phyloP scores from a whole-genome alignment of 1,140 invertebrate species.

The Achroia grisella region DNA sequence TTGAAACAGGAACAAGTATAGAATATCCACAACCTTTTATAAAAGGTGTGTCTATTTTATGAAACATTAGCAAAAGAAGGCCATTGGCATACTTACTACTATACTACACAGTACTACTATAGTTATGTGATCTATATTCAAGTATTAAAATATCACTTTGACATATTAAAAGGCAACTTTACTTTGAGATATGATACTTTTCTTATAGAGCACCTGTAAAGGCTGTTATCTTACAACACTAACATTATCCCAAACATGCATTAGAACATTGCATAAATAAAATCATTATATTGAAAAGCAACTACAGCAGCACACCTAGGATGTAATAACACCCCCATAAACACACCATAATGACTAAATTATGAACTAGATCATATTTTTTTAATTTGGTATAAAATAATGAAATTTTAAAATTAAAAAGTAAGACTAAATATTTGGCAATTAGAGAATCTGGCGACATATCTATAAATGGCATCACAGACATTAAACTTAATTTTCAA shows the following conservation, averaged over 20 bases:
- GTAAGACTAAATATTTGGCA: constrained; percentile 70
- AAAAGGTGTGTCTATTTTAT: neutral
- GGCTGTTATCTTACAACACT: constrained; percentile 49
- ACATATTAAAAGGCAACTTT: constrained; percentile 73
- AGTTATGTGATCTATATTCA: constrained; percentile 60
- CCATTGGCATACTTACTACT: too few species aligned
- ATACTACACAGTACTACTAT: constrained; percentile 44
- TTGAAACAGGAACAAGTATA: constrained; percentile 58
- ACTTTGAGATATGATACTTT: constrained; percentile 66
- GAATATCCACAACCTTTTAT: neutral
- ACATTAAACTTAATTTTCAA: too few species aligned
- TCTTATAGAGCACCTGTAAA: constrained; percentile 63
- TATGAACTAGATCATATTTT: constrained; percentile 67
- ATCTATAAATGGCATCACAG: constrained; percentile 32
- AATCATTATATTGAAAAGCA: constrained; percentile 53
- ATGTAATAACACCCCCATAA: constrained; percentile 51
- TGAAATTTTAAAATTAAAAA: constrained; percentile 49
- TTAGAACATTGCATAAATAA: constrained; percentile 54
- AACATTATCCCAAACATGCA: constrained; percentile 57
- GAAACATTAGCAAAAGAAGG: constrained; percentile 43
- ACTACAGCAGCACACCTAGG: constrained; percentile 62
- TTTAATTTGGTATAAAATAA: constrained; percentile 67
- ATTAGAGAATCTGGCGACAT: constrained; percentile 61
- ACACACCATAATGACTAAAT: constrained; percentile 68
- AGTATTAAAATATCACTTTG: constrained; percentile 57